Evolutionary conservation across 2,113 vertebrate genomes (phyloP), one percentile per base, ranked within the genome.

Genomic region (Dasyornis broadbenti): DNA sequence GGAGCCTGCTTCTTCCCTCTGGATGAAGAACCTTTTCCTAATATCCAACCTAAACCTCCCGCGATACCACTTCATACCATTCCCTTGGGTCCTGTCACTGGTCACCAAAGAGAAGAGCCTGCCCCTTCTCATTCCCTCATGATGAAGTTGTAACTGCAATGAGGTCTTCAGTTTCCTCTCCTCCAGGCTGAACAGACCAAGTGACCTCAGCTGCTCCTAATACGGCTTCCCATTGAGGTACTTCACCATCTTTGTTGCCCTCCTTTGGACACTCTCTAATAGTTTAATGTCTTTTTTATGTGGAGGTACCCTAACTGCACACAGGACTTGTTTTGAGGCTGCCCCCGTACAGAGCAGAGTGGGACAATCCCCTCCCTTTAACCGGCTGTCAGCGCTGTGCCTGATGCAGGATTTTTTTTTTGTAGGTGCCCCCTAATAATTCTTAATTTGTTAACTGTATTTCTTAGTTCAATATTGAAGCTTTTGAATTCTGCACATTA

Each of bases 171-270:
- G 39, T 26, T 28, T 57, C 22, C 27, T 76, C 24, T 42, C 14
- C 16, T 64, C 17, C 47, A 40, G 45, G n/a, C 30, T 68, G 54
- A 82, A 19, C 24, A 61, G 26, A n/a, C 4, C 20, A 22, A 68
- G 30, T 54, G 13, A 22, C 17, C 10, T 76, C 47, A 47, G 30
- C 15, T 8, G 7, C 20, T 40, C 24, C 15, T 76, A 4, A 10
- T 23, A 16, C 0, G 0, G 9, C 17, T 47, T 47, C 11, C 13
- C 7, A n/a, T 47, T n/a, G 47, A 68, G n/a, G 26, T 4, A 7
- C 61, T 60, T 61, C 17, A 40, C 8, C 40, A 18, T 69, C 24
- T 53, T 68, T 4, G 1, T 40, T 69, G 54, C 30, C 30, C 11
- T 76, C 21, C 40, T 82, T 53, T 76, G n/a, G 30, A 26, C 10